These are phyloP conservation scores for Pipistrellus nathusii DNA, from an alignment of 2,797 vertebrate genomes.

Conservation along the genomic window DNA sequence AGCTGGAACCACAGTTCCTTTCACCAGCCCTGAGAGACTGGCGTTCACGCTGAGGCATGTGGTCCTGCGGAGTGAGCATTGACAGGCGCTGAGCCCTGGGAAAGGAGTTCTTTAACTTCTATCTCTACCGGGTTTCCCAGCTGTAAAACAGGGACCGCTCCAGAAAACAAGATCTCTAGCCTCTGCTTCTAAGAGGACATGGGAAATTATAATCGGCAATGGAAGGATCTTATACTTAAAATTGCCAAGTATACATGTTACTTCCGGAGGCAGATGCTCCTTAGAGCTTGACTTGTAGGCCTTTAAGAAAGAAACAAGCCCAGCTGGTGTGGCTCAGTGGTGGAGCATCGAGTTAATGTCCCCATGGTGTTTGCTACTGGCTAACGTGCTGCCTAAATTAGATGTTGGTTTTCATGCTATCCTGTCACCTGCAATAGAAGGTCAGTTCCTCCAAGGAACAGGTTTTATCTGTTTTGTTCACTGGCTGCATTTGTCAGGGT, in stretches of 20 bases:
- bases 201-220: neutral
- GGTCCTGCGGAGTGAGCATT: neutral
- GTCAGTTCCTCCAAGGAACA: neutral
- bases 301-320: neutral
- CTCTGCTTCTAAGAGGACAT: neutral
- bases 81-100: neutral
- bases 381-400: neutral
- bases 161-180: neutral
- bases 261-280: neutral
- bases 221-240: neutral
- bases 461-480: neutral
- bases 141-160: neutral
- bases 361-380: fast-evolving
- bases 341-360: neutral
- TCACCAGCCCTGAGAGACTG: neutral
- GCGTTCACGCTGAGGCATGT: neutral
- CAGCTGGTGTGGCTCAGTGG: neutral
- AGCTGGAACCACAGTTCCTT: neutral
- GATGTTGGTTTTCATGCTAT: neutral
- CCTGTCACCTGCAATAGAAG: neutral
- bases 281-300: neutral
- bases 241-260: neutral
- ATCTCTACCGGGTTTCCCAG: neutral
- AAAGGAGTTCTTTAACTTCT: neutral
- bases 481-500: neutral